Evolutionary conservation across 1,140 invertebrate species (phyloP), one percentile per base, ranked within the genome.

Genomic region (Calephelis virginiensis): DNA sequence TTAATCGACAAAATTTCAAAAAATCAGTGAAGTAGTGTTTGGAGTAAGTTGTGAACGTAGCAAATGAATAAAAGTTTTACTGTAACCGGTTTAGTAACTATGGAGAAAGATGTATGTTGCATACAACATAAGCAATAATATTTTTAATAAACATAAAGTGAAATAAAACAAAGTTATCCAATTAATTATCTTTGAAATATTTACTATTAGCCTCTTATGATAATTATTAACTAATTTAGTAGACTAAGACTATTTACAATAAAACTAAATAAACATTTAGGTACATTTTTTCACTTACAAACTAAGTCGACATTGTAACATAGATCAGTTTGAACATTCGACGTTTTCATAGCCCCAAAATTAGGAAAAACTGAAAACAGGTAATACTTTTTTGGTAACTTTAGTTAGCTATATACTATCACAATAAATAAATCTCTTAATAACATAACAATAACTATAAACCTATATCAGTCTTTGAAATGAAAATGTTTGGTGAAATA

Each of bases 331-430:
- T 53, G 12, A 2, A 37, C 10, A 56, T 53, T 37, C 53, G 53
- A 68, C 43, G 45, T 59, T 59, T 49, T 43, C 62, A 66, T 66
- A 66, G 56, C 56, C 62, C 47, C 68, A 56, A 56, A 56, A 56
- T 37, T 64, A 38, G 53, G 56, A 63, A 76, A 77, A 74, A 74
- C 82, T 81, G 72, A 77, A 73, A 70, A 67, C 78, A 78, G 84
- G 85, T 90, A 90, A 90, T 89, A 90, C 83, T 89, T 88, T 40
- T 86, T 86, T 81, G 88, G 88, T 90, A 90, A 90, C 88, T 90
- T 80, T 85, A 86, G 83, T 88, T 82, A 81, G 74, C 77, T 75
- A 71, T 77, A 78, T 78, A 73, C 73, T 85, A 90, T 90, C 83
- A 87, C 85, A 89, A 84, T 82, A 85, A 90, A 90, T 87, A 88